These are phyloP conservation scores for Pristionchus pacificus DNA, from an alignment of 1,140 invertebrate genomes.

Conservation along the genomic window DNA sequence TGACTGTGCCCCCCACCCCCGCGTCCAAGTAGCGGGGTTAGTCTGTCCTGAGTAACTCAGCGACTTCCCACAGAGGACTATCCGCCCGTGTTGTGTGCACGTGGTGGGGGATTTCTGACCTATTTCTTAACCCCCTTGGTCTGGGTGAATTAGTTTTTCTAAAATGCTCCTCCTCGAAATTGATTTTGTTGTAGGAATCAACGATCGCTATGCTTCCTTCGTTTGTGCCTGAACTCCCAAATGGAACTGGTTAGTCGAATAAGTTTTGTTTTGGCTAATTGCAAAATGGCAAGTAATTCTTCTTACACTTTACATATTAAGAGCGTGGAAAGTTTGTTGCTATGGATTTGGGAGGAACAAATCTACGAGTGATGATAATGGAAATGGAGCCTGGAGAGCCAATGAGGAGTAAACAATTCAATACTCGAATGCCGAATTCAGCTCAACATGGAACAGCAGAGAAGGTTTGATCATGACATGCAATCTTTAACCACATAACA, in stretches of 20 bases:
- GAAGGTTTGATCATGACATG: neutral
- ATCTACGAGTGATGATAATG: conserved; percentile 38
- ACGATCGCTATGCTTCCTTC: conserved; percentile 38
- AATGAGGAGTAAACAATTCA: conserved; percentile 32
- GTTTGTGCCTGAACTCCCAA: conserved; percentile 32
- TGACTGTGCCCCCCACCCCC: too few relatives aligned
- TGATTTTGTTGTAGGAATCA: neutral
- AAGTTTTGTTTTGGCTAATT: neutral
- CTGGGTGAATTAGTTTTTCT: too few relatives aligned
- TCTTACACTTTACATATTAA: too few relatives aligned
- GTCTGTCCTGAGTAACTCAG: too few relatives aligned
- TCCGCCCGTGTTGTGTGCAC: too few relatives aligned
- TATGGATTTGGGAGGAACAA: conserved; percentile 36
- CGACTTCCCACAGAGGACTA: too few relatives aligned
- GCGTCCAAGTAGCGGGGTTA: too few relatives aligned
- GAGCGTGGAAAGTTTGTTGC: conserved; percentile 34
- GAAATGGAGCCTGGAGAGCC: conserved; percentile 36
- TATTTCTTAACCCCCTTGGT: too few relatives aligned
- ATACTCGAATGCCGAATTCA: conserved; percentile 31
- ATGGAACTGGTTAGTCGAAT: conserved; percentile 24
- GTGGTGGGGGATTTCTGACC: too few relatives aligned
- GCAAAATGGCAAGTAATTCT: too few relatives aligned
- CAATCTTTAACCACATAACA: too few relatives aligned
- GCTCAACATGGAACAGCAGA: conserved; percentile 32
- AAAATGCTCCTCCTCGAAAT: too few relatives aligned